Evolutionary conservation across 2,888 invertebrate genomes (phyloP), one percentile per base, ranked within the genome.

Genomic region (Ellobium chinense): DNA sequence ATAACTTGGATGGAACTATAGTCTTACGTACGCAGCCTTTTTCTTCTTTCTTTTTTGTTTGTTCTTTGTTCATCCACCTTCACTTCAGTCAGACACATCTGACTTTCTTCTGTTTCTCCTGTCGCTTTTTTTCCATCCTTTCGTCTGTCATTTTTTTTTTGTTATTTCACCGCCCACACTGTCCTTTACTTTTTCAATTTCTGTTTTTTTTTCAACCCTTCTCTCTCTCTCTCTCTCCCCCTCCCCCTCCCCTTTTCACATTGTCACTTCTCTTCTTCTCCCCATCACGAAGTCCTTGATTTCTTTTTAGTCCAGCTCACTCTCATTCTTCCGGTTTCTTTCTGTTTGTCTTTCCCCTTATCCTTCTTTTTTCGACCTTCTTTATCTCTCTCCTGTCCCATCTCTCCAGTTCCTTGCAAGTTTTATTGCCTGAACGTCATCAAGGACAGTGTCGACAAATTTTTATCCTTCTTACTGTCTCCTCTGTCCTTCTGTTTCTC

Each of bases 371-470:
- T 46, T 21, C 39, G 27, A 65, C 3, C 65, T 21, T 39, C 65
- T 73, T 18, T 73, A 58, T 73, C n/a, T 73, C 73, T 73, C 21
- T 60, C 73, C 36, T 60, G n/a, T n/a, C n/a, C n/a, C n/a, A n/a
- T n/a, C n/a, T 73, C 73, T 34, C 58, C 21, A 62, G 9, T 37
- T 37, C 1, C 36, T 31, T 62, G 27, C 27, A 24, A 34, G 2
- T 34, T 37, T 21, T 63, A 24, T 24, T 69, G 62, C 58, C 29
- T 54, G 27, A 36, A 37, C 58, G 27, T 31, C 46, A n/a, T 62
- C 29, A 31, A 18, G 24, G 27, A 46, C 39, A 18, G 36, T 60
- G 12, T 70, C 62, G 27, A 18, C 29, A 29, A 29, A 14, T 39
- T 39, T 34, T 36, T 36, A 29, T 9, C 27, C 24, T 60, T 37